Evolutionary conservation across 2,113 vertebrate genomes (phyloP).

Genomic region (Pampusana beccarii): DNA sequence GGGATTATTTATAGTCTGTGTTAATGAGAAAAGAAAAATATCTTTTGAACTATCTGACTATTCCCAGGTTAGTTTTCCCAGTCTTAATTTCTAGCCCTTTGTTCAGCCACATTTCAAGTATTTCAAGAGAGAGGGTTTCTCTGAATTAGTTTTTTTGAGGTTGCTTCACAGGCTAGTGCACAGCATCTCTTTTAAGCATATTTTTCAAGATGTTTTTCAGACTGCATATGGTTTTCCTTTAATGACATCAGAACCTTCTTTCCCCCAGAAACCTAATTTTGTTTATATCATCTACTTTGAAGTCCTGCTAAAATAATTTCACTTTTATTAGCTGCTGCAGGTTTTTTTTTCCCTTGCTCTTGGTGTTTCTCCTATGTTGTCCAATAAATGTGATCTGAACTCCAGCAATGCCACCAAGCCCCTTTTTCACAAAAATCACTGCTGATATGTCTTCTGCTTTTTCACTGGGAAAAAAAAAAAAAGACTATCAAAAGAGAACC

Average conservation of each 20-base stretch:
- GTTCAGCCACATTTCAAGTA: neutral
- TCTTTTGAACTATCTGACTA: neutral
- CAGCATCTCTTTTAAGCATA: neutral
- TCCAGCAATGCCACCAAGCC: neutral
- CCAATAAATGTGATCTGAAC: neutral
- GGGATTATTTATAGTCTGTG: neutral
- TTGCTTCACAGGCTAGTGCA: neutral
- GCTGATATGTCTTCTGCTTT: neutral
- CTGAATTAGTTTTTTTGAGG: neutral
- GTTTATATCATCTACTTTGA: neutral
- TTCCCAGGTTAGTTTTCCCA: neutral
- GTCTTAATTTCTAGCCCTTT: neutral
- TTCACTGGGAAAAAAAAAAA: too few species aligned
- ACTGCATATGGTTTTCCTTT: neutral
- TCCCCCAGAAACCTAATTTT: neutral
- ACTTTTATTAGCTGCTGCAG: neutral
- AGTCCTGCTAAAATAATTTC: neutral
- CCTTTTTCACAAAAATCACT: neutral
- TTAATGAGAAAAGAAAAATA: neutral
- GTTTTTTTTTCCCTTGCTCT: neutral
- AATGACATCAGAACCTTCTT: neutral
- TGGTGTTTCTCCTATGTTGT: neutral
- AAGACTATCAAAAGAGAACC: neutral
- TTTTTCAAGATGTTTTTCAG: constrained; percentile 5
- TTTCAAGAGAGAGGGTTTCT: neutral